Evolutionary conservation across 2,797 vertebrate genomes (phyloP), one percentile per base, ranked within the genome.

Genomic region (Chelmon rostratus): DNA sequence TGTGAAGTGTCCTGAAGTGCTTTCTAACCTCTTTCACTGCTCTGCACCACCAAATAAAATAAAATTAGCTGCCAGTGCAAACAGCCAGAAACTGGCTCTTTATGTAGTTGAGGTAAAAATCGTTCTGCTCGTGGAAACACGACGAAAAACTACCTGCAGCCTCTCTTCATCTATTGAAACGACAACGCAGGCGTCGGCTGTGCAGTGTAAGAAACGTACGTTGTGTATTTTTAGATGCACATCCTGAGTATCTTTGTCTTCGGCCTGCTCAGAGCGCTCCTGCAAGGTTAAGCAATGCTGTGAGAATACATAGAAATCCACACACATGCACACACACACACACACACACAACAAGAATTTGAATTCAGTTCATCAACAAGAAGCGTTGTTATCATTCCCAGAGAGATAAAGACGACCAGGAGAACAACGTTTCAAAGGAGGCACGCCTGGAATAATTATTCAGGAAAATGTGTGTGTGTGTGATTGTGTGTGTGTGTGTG

Each of bases 1-100:
- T 84, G 86, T 86, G 74, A 88, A 90, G 84, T 74, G 77, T 86
- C 82, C 79, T 85, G 82, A 86, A 91, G 86, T 82, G 86, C 84
- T 85, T 91, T 89, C 78, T 81, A 87, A 85, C 83, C 81, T 87
- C 80, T 77, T 81, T 74, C 49, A 6, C 65, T 80, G 75, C 81
- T 73, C 73, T 84, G 77, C 68, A 61, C 81, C 7, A 50, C 62
- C 58, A 76, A 86, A 86, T 83, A 84, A 78, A 81, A 82, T 63
- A 71, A 76, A 78, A 86, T 70, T 16, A 73, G 66, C 68, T 6
- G 9, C 40, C 44, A 38, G 62, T 11, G 10, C 40, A 71, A 79
- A 71, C 81, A 37, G 62, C 28, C 52, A 59, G 21, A 71, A 78
- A 37, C 37, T 19, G 19, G 47, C 53, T 64, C n/a, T 61, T 71